Conservation (phyloP, 2,888 invertebrate genomes). For the Euphydryas editha region DNA sequence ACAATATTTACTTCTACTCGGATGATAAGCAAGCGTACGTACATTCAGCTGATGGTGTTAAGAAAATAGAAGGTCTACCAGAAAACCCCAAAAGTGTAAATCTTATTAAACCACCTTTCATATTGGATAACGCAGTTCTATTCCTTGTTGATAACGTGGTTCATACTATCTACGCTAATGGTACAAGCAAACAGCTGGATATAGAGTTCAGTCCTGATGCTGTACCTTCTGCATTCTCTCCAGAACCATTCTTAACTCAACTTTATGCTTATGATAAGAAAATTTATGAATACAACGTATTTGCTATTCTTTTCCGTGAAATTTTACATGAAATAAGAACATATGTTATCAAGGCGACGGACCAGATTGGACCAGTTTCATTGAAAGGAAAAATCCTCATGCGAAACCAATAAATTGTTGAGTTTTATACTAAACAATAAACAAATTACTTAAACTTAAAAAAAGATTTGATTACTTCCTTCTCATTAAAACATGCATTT, state of each 20-base stretch:
- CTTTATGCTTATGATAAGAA: conserved; percentile 65
- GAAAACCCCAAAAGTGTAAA: conserved; percentile 46
- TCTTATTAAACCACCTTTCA: conserved; percentile 58
- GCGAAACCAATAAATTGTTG: not conserved
- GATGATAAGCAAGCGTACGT: conserved; percentile 56
- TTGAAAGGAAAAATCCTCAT: conserved; percentile 5
- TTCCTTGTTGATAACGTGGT: conserved; percentile 52
- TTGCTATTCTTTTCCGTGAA: conserved; percentile 32
- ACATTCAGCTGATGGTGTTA: conserved; percentile 48
- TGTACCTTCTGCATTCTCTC: conserved; percentile 58
- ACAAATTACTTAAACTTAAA: not conserved
- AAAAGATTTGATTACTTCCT: not conserved
- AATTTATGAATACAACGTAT: conserved; percentile 66
- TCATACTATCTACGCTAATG: conserved; percentile 56
- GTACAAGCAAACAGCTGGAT: conserved; percentile 49
- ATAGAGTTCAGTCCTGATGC: conserved; percentile 49
- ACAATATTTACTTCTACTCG: conserved; percentile 62
- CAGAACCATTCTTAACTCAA: conserved; percentile 60
- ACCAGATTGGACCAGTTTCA: conserved; percentile 46
- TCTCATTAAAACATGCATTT: no score
- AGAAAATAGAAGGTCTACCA: conserved; percentile 60
- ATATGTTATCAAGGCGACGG: conserved; percentile 49
- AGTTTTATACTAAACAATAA: not conserved
- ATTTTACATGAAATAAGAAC: conserved; percentile 47
- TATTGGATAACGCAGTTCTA: conserved; percentile 52